A percentile compares a stretch with the other conserved stretches of the same genome.
Conservation (phyloP, 2,888 invertebrate species). For the Drosophila conformis region DNA sequence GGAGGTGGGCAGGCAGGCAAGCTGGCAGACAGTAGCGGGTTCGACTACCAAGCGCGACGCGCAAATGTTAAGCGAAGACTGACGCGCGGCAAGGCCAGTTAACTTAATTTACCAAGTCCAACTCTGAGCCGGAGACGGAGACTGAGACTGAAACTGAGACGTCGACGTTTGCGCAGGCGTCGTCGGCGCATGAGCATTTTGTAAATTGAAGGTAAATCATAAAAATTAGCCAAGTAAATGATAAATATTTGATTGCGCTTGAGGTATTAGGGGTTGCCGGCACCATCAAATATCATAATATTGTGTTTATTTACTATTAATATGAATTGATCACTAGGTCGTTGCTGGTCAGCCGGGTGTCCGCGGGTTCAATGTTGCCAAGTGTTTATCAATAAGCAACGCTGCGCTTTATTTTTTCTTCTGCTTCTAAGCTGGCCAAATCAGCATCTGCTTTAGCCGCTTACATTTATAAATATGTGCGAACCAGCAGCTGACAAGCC, state of each 20-base stretch:
- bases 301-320: conserved; percentile 53
- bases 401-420: conserved; percentile 2
- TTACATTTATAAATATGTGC: conserved; percentile 54
- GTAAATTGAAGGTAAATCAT: conserved; percentile 55
- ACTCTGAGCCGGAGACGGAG: conserved; percentile 42
- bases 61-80: conserved; percentile 73
- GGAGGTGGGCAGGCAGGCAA: conserved; percentile 10
- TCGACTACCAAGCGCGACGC: conserved; percentile 50
- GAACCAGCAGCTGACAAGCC: conserved; percentile 12
- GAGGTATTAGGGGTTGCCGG: conserved; percentile 31
- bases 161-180: conserved; percentile 20
- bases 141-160: conserved; percentile 27
- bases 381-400: conserved; percentile 44
- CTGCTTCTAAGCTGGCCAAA: conserved; percentile 11
- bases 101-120: conserved; percentile 75
- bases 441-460: conserved; percentile 36
- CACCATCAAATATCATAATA: conserved; percentile 34
- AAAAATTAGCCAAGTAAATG: conserved; percentile 21
- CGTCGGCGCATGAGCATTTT: conserved; percentile 27
- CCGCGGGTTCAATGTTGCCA: conserved; percentile 63
- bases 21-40: conserved; percentile 10
- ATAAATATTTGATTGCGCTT: conserved; percentile 9
- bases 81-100: conserved; percentile 73
- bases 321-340: conserved; percentile 76
- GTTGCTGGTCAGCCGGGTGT: conserved; percentile 34